phyloP scores from a whole-genome alignment of 2,113 vertebrate species.

The Halichoeres trimaculatus region DNA sequence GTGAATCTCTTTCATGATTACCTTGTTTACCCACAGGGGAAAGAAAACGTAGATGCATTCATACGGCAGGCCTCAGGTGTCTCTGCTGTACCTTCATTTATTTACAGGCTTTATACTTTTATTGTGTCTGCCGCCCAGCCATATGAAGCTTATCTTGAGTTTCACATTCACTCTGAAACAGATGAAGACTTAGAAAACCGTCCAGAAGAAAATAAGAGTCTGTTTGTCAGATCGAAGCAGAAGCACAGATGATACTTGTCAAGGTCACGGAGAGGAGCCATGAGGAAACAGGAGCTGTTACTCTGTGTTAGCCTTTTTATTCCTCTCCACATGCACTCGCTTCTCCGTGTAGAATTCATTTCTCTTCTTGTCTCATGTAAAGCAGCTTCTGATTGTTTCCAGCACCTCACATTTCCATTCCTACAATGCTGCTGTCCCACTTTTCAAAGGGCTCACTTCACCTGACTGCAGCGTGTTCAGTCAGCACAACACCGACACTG shows the following conservation, averaged over 20 bases:
- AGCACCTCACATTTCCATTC: constrained; percentile 43
- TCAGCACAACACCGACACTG: constrained; percentile 32
- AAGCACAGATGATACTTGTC: constrained; percentile 11
- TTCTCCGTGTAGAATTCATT: constrained; percentile 15
- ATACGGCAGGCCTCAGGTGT: constrained; percentile 65
- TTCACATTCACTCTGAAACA: constrained; percentile 44
- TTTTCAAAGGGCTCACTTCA: constrained; percentile 56
- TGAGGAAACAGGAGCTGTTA: constrained; percentile 14
- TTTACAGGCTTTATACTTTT: constrained; percentile 46
- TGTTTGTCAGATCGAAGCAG: constrained; percentile 43
- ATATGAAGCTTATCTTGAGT: constrained; percentile 52
- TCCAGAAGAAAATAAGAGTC: constrained; percentile 28
- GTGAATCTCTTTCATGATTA: constrained; percentile 55
- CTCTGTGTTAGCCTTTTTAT: constrained; percentile 25
- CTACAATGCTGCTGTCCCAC: constrained; percentile 43
- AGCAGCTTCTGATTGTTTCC: constrained; percentile 19
- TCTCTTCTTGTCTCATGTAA: constrained; percentile 9
- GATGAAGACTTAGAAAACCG: constrained; percentile 33
- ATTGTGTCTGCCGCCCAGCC: constrained; percentile 46
- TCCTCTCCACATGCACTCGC: constrained; percentile 9
- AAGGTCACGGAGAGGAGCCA: constrained; percentile 47
- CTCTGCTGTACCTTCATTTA: constrained; percentile 46
- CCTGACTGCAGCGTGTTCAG: constrained; percentile 52
- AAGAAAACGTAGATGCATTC: constrained; percentile 21
- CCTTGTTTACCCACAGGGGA: constrained; percentile 48